Percentiles rank a stretch among this genome's conserved stretches.
These are phyloP conservation scores for Euphysa ruthae DNA, from an alignment of 30 jellyfish, hydroid and myxozoan genomes.

Conservation along the genomic window DNA sequence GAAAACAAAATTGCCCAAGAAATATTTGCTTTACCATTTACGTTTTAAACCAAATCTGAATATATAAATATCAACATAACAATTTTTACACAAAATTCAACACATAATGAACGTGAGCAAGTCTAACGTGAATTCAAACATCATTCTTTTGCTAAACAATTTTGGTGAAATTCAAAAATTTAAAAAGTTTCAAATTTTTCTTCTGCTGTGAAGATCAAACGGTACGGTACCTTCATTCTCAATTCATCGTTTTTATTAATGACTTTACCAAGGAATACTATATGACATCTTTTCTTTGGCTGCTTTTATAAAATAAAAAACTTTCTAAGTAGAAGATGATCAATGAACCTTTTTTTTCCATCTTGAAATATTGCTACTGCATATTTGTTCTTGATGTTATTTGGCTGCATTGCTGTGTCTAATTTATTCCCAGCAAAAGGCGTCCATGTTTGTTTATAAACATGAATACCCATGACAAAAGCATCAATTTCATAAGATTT, in stretches of 20 bases:
- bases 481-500: too few relatives aligned
- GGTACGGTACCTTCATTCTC: background rate
- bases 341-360: background rate
- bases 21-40: too few relatives aligned
- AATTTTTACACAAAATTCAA: too few relatives aligned
- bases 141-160: too few relatives aligned
- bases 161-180: too few relatives aligned
- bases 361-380: constrained; percentile 8
- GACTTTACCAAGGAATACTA: background rate
- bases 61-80: too few relatives aligned
- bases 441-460: constrained; percentile 1
- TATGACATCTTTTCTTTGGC: too few relatives aligned
- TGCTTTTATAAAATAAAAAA: background rate
- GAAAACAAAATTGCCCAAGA: too few relatives aligned
- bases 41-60: too few relatives aligned
- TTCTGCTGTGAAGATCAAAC: constrained; percentile 11
- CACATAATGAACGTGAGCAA: too few relatives aligned
- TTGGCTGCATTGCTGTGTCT: constrained; percentile 13
- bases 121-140: too few relatives aligned
- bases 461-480: too few relatives aligned
- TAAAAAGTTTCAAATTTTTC: background rate
- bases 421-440: background rate
- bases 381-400: constrained; percentile 1
- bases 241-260: background rate
- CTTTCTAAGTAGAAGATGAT: background rate